Conservation (phyloP, 2,888 invertebrate species). For the Drosophila seclusa region DNA sequence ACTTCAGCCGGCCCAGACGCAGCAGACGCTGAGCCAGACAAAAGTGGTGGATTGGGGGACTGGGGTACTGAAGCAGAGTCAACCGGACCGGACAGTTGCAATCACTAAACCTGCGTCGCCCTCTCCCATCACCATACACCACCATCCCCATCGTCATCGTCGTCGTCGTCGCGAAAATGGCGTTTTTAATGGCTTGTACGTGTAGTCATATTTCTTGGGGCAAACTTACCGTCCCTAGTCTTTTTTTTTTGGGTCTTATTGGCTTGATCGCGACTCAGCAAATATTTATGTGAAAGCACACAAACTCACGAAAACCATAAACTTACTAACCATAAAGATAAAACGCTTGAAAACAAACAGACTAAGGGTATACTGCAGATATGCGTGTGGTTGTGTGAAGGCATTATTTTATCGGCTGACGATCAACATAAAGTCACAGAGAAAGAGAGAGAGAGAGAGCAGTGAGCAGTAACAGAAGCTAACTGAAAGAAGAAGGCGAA, state of each 20-base stretch:
- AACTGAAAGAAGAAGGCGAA: slow-evolving; percentile 13
- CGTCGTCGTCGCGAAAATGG: slow-evolving; percentile 58
- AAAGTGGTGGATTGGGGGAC: slow-evolving; percentile 44
- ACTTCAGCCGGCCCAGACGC: slow-evolving; percentile 69
- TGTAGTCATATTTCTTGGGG: slow-evolving; percentile 77
- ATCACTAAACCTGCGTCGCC: slow-evolving; percentile 62
- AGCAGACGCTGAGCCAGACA: slow-evolving; percentile 67
- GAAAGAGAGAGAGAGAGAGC: slow-evolving; percentile 30
- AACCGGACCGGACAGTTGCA: slow-evolving; percentile 57
- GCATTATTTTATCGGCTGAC: slow-evolving; percentile 66
- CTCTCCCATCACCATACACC: slow-evolving; percentile 10
- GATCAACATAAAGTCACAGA: slow-evolving; percentile 62
- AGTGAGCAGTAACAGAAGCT: slow-evolving; percentile 50
- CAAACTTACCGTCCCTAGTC: slow-evolving; percentile 45
- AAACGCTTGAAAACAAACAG: slow-evolving; percentile 58
- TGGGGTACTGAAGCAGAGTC: slow-evolving; percentile 5
- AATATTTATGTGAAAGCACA: slow-evolving; percentile 77
- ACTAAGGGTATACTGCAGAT: slow-evolving; percentile 15
- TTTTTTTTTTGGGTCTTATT: slow-evolving; percentile 46
- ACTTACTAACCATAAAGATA: slow-evolving; percentile 79
- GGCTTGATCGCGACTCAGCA: slow-evolving; percentile 52
- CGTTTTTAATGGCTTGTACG: slow-evolving; percentile 78
- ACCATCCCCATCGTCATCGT: slow-evolving; percentile 14
- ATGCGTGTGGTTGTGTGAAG: slow-evolving; percentile 21
- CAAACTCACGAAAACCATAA: slow-evolving; percentile 73